Base-by-base conservation (phyloP, 2,888 invertebrate genomes). In the Epistrophella euchroma region DNA sequence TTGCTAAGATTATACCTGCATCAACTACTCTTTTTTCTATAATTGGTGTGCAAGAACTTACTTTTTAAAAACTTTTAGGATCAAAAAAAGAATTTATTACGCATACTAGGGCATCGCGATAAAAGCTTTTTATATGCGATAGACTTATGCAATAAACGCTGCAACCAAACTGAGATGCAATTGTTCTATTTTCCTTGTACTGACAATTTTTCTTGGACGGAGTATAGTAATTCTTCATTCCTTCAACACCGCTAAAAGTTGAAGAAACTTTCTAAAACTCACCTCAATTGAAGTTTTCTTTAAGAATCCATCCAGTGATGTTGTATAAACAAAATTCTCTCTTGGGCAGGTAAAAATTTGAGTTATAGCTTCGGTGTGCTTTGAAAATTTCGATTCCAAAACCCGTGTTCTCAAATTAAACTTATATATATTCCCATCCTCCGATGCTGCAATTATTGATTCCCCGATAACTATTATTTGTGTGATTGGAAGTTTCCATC, bases 301-400 rank as follows among this genome's bases (percentile, higher is more conserved):
- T 15, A 92, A 75, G 76, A 90, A 92, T 22, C 92, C 91, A 88
- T 92, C 92, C 47, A 92, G 84, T 0, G 92, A 92, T 13, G 91
- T 91, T 9, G 92, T 91, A 78, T 90, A 92, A 9, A 87, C 85
- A 5, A 90, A 88, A 13, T 90, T 89, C 68, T 89, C 87, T n/a
- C 86, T 81, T 11, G 78, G 58, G 52, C 90, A 90, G 3, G 91
- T 80, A 74, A 82, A 88, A 88, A 92, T 91, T 73, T 91, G 90
- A 0, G 92, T 92, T 10, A 92, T 91, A 64, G 92, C 90, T 66
- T 92, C 91, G 25, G 90, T 91, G 80, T 93, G 93, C 72, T 92
- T 91, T 37, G 91, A 83, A 75, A 92, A 90, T 58, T 91, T 90
- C 15, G 88, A 89, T n/a, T 90, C 89, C 28, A 91, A 84, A 37